These are phyloP conservation scores for Pelecanoides urinatrix DNA, from an alignment of 2,113 vertebrate genomes.

Conservation along the genomic window DNA sequence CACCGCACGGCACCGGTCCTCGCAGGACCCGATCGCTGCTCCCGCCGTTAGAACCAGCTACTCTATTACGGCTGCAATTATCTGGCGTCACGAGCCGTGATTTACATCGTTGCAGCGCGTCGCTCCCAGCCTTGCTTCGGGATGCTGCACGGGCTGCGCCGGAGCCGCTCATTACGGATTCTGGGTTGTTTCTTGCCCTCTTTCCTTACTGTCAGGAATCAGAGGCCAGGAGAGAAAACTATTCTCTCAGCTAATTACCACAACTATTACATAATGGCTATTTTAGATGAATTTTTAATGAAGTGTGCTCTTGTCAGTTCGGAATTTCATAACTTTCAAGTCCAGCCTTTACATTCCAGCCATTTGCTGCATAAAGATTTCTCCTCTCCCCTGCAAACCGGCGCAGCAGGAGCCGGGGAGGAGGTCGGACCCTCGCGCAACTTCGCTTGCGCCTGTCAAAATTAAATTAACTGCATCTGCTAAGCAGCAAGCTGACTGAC, in stretches of 20 bases:
- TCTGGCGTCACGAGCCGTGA: background rate
- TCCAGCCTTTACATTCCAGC: background rate
- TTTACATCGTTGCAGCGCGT: background rate
- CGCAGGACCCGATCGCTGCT: fast-evolving
- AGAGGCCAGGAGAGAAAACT: slow-evolving; percentile 46
- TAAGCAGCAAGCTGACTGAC: slow-evolving; percentile 35
- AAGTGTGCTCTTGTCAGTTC: background rate
- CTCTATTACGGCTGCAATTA: background rate
- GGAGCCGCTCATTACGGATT: background rate
- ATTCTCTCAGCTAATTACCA: slow-evolving; percentile 66
- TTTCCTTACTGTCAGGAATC: slow-evolving; percentile 47
- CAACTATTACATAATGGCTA: slow-evolving; percentile 41
- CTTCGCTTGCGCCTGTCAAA: slow-evolving; percentile 22
- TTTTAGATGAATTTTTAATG: slow-evolving; percentile 67
- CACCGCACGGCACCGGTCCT: fast-evolving
- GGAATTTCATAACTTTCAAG: slow-evolving; percentile 26
- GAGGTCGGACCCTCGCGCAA: background rate
- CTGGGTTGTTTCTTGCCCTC: slow-evolving; percentile 25
- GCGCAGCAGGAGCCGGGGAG: slow-evolving; percentile 9
- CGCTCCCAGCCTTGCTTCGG: background rate
- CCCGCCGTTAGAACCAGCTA: background rate
- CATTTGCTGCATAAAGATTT: background rate
- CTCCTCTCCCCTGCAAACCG: background rate
- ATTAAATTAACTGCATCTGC: slow-evolving; percentile 42
- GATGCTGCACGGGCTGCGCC: background rate